Percentiles rank a stretch among this genome's conserved stretches.
Evolutionary conservation across 2,113 vertebrate species (phyloP).

Genomic region (Struthio camelus): DNA sequence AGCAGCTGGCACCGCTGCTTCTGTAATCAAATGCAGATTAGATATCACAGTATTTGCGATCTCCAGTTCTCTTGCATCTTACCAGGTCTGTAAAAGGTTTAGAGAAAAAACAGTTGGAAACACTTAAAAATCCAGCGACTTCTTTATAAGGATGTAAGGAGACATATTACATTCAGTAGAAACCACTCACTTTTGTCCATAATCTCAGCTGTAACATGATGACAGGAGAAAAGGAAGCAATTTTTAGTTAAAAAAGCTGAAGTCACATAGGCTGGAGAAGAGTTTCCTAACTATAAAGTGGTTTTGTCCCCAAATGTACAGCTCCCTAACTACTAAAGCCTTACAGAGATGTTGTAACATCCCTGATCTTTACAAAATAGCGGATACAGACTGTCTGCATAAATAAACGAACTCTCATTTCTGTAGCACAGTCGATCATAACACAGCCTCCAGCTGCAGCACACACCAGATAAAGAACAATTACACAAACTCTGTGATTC

Average conservation of each 20-base stretch:
- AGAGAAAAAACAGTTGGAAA: not conserved
- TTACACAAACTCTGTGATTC: not conserved
- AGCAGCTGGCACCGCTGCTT: constrained; percentile 39
- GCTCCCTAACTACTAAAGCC: not conserved
- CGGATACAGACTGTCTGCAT: not conserved
- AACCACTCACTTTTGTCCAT: not conserved
- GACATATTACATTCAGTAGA: not conserved
- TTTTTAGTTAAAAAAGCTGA: not conserved
- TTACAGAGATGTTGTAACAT: not conserved
- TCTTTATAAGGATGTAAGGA: not conserved
- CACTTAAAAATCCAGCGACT: not conserved
- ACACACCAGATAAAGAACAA: not conserved
- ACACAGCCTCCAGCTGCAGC: not conserved
- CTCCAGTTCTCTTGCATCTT: not conserved
- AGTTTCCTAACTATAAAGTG: not conserved
- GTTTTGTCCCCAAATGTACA: not conserved
- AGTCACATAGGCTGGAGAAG: not conserved
- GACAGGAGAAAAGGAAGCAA: not conserved
- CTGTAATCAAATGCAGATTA: constrained; percentile 18
- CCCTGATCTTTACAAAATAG: not conserved
- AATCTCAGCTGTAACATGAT: not conserved
- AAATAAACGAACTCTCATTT: not conserved
- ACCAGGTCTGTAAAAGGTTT: not conserved
- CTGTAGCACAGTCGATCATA: not conserved
- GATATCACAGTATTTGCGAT: not conserved